Percentiles rank a stretch among this genome's conserved stretches.
These are phyloP conservation scores for Tribolium freemani DNA, from an alignment of 2,888 invertebrate genomes.

Conservation along the genomic window DNA sequence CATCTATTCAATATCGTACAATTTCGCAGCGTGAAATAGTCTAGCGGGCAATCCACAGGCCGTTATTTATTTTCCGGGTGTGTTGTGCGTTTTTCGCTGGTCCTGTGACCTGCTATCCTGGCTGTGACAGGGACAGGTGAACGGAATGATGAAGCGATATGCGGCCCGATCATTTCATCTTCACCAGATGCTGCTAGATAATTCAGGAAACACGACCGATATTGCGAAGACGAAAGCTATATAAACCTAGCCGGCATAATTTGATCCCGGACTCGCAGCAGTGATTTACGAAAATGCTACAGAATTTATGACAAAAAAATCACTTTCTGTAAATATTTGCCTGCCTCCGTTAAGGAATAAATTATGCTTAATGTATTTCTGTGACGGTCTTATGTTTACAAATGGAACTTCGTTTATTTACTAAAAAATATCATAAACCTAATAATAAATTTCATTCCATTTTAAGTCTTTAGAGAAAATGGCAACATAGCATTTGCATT, in stretches of 20 bases:
- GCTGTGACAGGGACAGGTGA: conserved; percentile 42
- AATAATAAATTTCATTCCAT: no score
- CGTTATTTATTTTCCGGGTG: conserved; percentile 43
- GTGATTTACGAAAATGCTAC: conserved; percentile 9
- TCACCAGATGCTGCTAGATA: conserved; percentile 43
- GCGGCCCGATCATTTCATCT: conserved; percentile 42
- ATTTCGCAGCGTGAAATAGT: conserved; percentile 60
- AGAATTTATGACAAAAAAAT: not conserved
- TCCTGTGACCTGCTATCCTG: conserved; percentile 40
- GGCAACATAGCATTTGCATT: no score
- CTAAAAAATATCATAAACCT: no score
- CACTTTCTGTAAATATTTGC: not conserved
- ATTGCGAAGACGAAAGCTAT: conserved; percentile 30
- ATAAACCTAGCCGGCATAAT: conserved; percentile 25
- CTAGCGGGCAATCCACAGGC: conserved; percentile 57
- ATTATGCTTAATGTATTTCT: not conserved
- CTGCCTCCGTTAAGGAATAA: not conserved
- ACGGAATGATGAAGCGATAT: conserved; percentile 45
- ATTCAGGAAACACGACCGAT: conserved; percentile 43
- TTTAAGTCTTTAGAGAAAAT: no score
- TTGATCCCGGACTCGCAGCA: conserved; percentile 11
- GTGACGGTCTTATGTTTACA: no score
- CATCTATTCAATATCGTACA: conserved; percentile 59
- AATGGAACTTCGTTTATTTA: no score
- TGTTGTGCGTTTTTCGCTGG: conserved; percentile 34